A percentile compares a stretch with the other conserved stretches of the same genome.
These are phyloP conservation scores for Syrphus vitripennis DNA, from an alignment of 2,888 invertebrate species.

Conservation along the genomic window DNA sequence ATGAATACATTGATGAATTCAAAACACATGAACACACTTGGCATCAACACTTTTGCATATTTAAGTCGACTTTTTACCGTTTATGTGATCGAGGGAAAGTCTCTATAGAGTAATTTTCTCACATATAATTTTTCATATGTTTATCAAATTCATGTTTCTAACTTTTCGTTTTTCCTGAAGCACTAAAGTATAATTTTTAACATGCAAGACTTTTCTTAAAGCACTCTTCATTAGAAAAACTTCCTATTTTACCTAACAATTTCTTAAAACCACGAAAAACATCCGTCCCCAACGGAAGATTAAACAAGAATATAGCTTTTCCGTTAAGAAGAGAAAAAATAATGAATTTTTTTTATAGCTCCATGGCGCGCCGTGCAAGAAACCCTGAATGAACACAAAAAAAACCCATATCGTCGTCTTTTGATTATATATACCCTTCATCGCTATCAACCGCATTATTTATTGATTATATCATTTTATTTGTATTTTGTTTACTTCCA, in stretches of 20 bases:
- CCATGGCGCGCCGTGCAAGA: constrained; percentile 2
- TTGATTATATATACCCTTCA: constrained; percentile 19
- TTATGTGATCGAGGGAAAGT: not conserved
- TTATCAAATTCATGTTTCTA: too few species aligned
- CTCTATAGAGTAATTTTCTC: not conserved
- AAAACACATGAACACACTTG: not conserved
- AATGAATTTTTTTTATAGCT: constrained; percentile 11
- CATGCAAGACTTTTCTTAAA: not conserved
- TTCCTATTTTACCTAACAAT: not conserved
- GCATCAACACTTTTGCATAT: not conserved
- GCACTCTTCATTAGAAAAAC: not conserved
- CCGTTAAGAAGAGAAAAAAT: not conserved
- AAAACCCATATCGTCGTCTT: not conserved
- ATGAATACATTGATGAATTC: too few species aligned
- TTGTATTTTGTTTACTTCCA: constrained; percentile 76
- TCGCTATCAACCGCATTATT: constrained; percentile 17
- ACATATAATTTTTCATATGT: not conserved
- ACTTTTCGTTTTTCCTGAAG: not conserved
- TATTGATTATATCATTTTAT: constrained; percentile 42
- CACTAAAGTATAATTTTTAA: not conserved
- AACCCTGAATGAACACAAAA: not conserved
- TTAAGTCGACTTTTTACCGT: not conserved
- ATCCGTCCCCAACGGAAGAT: constrained; percentile 9
- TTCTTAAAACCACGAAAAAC: constrained; percentile 20
- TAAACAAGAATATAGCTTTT: constrained; percentile 2